phyloP scores from a whole-genome alignment of 2,888 invertebrate species.

The Cyclophora albipunctata region DNA sequence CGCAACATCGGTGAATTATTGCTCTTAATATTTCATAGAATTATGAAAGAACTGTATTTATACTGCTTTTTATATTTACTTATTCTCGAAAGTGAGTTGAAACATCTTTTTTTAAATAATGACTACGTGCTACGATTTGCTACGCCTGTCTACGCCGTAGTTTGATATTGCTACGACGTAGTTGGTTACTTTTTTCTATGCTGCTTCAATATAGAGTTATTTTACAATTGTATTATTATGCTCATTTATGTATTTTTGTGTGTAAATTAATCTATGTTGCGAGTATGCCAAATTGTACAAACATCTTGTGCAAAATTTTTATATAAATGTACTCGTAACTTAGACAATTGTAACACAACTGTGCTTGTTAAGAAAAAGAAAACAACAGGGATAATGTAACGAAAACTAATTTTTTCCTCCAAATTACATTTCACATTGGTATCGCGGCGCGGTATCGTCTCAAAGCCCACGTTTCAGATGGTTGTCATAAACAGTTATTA shows the following conservation, averaged over 20 bases:
- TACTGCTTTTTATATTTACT: not conserved
- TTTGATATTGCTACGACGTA: slow-evolving; percentile 2
- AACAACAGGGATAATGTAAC: slow-evolving; percentile 17
- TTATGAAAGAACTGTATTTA: slow-evolving; percentile 4
- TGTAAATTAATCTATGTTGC: too few species aligned
- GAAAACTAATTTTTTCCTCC: slow-evolving; percentile 12
- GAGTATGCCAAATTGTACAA: too few species aligned
- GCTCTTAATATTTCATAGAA: slow-evolving; percentile 15
- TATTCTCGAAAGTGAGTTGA: too few species aligned
- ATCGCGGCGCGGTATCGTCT: slow-evolving; percentile 25
- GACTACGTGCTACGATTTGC: slow-evolving; percentile 2
- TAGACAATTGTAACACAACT: too few species aligned
- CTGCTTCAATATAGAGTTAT: too few species aligned
- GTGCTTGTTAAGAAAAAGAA: slow-evolving; percentile 15
- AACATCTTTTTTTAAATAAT: not conserved
- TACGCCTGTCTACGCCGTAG: not conserved
- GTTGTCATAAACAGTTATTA: slow-evolving; percentile 65
- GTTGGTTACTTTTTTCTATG: not conserved
- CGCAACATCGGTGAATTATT: slow-evolving; percentile 17
- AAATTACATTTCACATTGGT: slow-evolving; percentile 27
- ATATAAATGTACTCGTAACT: too few species aligned
- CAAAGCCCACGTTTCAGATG: slow-evolving; percentile 39
- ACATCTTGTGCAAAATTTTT: too few species aligned
- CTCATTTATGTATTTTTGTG: too few species aligned
- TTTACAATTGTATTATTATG: too few species aligned